Percentiles rank a stretch among this genome's conserved stretches.
Evolutionary conservation across 2,888 invertebrate species (phyloP).

Genomic region (Horisme vitalbata): DNA sequence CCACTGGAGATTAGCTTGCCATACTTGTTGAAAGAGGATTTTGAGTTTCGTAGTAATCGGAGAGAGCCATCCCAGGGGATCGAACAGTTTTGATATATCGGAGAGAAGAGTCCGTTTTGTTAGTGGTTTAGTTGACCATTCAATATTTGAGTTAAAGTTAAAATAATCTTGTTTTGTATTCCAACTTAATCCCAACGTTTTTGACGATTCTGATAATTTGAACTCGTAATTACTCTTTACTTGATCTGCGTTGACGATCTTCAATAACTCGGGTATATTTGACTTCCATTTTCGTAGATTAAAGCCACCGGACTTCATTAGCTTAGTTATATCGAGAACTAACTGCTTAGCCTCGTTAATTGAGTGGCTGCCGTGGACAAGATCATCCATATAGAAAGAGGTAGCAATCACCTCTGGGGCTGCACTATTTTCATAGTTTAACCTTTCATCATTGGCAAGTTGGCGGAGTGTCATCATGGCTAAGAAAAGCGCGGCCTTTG

Average conservation of each 20-base stretch:
- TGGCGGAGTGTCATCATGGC: no score
- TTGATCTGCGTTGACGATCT: not conserved
- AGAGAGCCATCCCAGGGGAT: constrained; percentile 18
- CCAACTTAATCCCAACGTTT: constrained; percentile 27
- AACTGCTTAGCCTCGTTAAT: not conserved
- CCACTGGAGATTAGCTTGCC: no score
- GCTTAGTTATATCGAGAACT: not conserved
- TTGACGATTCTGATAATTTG: constrained; percentile 12
- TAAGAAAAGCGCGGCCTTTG: no score
- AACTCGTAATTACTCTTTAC: constrained; percentile 10
- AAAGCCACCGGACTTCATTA: not conserved
- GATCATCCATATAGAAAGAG: not conserved
- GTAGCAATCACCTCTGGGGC: not conserved
- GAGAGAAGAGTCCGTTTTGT: constrained; percentile 24
- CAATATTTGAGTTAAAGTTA: constrained; percentile 13
- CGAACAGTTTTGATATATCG: constrained; percentile 24
- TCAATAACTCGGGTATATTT: not conserved
- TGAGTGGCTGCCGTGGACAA: not conserved
- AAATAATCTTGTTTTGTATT: constrained; percentile 17
- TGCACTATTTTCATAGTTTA: not conserved
- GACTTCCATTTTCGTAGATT: no score
- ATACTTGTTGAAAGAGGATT: no score
- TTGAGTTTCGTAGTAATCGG: constrained; percentile 16
- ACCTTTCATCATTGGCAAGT: not conserved
- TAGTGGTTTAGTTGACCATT: not conserved